Percentiles rank a stretch among this genome's conserved stretches.
phyloP scores from a whole-genome alignment of 2,797 vertebrate genomes.

The Dermochelys coriacea region DNA sequence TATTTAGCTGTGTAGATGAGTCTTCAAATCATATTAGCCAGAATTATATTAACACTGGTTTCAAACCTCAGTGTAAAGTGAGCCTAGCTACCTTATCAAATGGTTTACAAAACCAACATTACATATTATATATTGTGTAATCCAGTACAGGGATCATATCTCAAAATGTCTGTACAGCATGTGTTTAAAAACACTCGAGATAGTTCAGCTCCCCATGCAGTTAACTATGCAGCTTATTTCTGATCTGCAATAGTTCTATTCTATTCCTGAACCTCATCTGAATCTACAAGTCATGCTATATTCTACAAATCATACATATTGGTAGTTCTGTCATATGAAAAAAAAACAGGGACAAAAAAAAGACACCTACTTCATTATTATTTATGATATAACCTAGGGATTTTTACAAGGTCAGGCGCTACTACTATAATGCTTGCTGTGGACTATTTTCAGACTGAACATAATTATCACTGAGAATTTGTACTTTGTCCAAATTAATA shows the following conservation, averaged over 20 bases:
- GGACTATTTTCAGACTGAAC: not conserved
- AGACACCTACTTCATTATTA: not conserved
- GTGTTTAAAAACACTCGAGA: not conserved
- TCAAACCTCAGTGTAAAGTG: not conserved
- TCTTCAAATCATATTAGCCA: not conserved
- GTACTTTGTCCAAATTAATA: not conserved
- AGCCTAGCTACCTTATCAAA: not conserved
- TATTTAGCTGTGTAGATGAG: not conserved
- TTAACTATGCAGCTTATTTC: not conserved
- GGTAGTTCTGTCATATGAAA: not conserved
- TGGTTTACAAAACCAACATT: not conserved
- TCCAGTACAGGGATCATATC: not conserved
- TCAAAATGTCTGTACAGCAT: not conserved
- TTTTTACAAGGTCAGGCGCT: not conserved
- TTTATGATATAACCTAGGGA: not conserved
- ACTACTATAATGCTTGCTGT: not conserved
- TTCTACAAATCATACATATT: not conserved
- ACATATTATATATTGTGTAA: not conserved
- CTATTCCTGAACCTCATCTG: not conserved
- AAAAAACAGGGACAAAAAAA: not conserved
- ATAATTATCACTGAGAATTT: not conserved
- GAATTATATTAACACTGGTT: not conserved
- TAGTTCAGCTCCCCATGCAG: not conserved
- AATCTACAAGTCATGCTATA: not conserved
- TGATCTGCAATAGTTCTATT: not conserved